A percentile compares a stretch with the other conserved stretches of the same genome.
Evolutionary conservation across 2,888 invertebrate genomes (phyloP).

Genomic region (Masnerella sp.): DNA sequence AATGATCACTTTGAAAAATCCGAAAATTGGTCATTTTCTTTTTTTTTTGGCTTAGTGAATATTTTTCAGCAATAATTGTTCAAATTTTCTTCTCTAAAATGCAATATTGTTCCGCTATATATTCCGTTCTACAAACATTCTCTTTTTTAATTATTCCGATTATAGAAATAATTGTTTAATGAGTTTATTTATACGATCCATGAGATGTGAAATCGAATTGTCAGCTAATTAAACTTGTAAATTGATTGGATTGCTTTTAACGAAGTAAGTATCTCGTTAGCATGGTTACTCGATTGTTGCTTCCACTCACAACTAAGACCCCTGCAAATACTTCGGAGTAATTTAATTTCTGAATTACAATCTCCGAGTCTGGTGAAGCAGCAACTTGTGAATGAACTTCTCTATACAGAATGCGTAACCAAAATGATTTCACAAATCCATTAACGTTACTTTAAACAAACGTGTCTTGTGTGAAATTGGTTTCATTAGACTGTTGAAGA

Average conservation of each 20-base stretch:
- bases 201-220: no score
- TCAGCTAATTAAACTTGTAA: constrained; percentile 3
- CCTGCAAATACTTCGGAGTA: constrained; percentile 2
- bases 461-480: background rate
- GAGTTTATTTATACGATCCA: no score
- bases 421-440: constrained; percentile 13
- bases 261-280: background rate
- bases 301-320: background rate
- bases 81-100: no score
- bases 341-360: constrained; percentile 16
- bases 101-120: no score
- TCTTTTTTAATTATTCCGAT: no score
- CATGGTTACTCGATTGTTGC: background rate
- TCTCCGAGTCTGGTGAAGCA: constrained; percentile 7
- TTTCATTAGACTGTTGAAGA: no score
- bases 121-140: no score
- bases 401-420: background rate
- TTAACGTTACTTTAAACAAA: constrained; percentile 1
- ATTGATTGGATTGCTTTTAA: background rate
- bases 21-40: no score
- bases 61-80: no score
- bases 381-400: constrained; percentile 13
- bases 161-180: no score
- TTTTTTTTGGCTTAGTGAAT: no score
- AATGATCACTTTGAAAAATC: no score